phyloP scores from a whole-genome alignment of 2,113 vertebrate species.

The Athene noctua region DNA sequence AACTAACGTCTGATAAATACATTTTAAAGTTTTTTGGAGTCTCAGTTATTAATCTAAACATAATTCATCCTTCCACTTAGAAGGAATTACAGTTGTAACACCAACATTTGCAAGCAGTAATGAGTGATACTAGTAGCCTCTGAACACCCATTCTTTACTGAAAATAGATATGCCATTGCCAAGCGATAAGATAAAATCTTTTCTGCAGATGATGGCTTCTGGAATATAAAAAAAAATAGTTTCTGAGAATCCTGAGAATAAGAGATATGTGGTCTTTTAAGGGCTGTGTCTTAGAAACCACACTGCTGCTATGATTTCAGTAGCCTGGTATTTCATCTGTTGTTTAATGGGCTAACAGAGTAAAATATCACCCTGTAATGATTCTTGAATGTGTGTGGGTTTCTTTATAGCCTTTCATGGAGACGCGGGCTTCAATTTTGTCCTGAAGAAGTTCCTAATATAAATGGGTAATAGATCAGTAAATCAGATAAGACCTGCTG shows the following conservation, averaged over 20 bases:
- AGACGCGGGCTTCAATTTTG: slow-evolving; percentile 34
- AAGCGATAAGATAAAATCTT: slow-evolving; percentile 10
- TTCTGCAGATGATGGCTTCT: slow-evolving; percentile 1
- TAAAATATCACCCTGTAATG: slow-evolving; percentile 61
- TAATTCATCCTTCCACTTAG: slow-evolving; percentile 11
- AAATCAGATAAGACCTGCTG: slow-evolving; percentile 20
- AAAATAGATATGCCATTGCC: slow-evolving; percentile 29
- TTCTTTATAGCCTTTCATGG: slow-evolving; percentile 54
- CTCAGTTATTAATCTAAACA: slow-evolving; percentile 7
- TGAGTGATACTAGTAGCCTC: slow-evolving; percentile 18
- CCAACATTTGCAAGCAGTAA: neutral
- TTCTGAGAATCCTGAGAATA: neutral
- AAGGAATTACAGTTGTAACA: neutral
- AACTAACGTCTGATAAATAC: neutral
- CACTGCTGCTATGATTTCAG: neutral
- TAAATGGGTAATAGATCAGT: slow-evolving; percentile 41
- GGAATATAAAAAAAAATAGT: neutral
- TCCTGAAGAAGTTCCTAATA: slow-evolving; percentile 46
- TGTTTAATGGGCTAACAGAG: slow-evolving; percentile 57
- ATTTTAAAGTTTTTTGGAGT: neutral
- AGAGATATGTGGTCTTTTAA: slow-evolving; percentile 13
- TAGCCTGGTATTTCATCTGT: slow-evolving; percentile 41
- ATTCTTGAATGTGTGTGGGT: slow-evolving; percentile 50
- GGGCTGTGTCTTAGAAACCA: slow-evolving; percentile 32
- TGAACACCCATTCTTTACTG: slow-evolving; percentile 6